A percentile compares a stretch with the other conserved stretches of the same genome.
Evolutionary conservation across 2,113 vertebrate genomes (phyloP).

Genomic region (Cinclus cinclus): DNA sequence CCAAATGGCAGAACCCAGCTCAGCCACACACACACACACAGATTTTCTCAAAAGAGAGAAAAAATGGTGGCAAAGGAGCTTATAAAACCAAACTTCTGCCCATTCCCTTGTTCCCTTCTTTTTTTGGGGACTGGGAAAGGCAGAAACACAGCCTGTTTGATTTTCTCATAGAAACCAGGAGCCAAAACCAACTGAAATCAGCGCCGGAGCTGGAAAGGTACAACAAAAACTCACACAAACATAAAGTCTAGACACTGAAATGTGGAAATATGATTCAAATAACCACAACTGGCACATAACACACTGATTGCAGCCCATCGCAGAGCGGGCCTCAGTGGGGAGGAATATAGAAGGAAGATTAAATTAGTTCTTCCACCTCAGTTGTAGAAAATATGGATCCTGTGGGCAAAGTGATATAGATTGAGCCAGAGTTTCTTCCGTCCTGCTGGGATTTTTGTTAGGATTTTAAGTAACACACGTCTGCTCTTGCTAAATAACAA

Average conservation of each 20-base stretch:
- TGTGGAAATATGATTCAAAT: slow-evolving; percentile 65
- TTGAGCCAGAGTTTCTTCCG: neutral
- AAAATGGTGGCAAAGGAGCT: neutral
- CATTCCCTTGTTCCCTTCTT: neutral
- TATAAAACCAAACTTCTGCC: neutral
- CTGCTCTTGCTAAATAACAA: neutral
- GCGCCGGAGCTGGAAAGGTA: slow-evolving; percentile 56
- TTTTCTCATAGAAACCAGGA: slow-evolving; percentile 28
- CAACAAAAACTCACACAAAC: slow-evolving; percentile 61
- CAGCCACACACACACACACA: neutral
- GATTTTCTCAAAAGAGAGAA: neutral
- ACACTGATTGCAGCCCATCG: slow-evolving; percentile 27
- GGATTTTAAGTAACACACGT: neutral
- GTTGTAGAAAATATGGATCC: neutral
- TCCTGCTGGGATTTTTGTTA: neutral
- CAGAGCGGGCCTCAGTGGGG: neutral
- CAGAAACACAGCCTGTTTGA: slow-evolving; percentile 13
- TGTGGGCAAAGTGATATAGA: neutral
- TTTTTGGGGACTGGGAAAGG: slow-evolving; percentile 1
- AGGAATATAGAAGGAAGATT: neutral
- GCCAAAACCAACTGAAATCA: slow-evolving; percentile 63
- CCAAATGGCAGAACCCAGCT: neutral
- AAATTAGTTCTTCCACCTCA: neutral
- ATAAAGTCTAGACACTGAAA: slow-evolving; percentile 64
- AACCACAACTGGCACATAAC: slow-evolving; percentile 49